These are phyloP conservation scores for Neuroscelio doddi DNA, from an alignment of 2,888 invertebrate species.

Conservation along the genomic window DNA sequence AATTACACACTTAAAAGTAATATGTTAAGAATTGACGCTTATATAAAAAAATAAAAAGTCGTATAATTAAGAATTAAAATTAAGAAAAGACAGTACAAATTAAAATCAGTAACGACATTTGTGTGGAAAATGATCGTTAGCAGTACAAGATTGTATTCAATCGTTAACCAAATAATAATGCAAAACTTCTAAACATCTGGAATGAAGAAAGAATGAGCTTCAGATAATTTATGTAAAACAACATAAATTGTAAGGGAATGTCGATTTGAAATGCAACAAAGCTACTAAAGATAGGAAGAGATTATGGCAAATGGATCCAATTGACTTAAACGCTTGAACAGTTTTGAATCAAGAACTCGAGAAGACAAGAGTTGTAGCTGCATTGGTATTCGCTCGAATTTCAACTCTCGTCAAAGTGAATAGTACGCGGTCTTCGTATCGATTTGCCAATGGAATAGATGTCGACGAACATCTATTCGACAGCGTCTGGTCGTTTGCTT, in stretches of 20 bases:
- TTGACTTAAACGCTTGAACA: slow-evolving; percentile 5
- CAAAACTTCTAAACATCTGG: no score
- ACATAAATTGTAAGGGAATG: not conserved
- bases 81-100: no score
- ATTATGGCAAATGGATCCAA: slow-evolving; percentile 10
- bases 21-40: no score
- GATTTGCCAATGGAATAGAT: slow-evolving; percentile 15
- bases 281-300: not conserved
- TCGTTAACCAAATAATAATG: not conserved
- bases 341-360: slow-evolving; percentile 18
- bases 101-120: no score
- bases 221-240: not conserved
- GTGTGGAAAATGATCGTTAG: not conserved
- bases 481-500: no score
- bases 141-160: not conserved
- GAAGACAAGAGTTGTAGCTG: slow-evolving; percentile 5
- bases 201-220: no score
- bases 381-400: slow-evolving; percentile 5
- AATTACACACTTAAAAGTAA: no score
- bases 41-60: no score
- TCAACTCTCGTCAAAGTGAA: slow-evolving; percentile 25
- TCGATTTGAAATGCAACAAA: not conserved
- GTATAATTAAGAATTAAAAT: no score
- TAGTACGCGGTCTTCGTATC: slow-evolving; percentile 11
- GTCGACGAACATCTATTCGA: no score